Conservation (phyloP, 2,888 invertebrate species). For the Nephrotoma appendiculata region DNA sequence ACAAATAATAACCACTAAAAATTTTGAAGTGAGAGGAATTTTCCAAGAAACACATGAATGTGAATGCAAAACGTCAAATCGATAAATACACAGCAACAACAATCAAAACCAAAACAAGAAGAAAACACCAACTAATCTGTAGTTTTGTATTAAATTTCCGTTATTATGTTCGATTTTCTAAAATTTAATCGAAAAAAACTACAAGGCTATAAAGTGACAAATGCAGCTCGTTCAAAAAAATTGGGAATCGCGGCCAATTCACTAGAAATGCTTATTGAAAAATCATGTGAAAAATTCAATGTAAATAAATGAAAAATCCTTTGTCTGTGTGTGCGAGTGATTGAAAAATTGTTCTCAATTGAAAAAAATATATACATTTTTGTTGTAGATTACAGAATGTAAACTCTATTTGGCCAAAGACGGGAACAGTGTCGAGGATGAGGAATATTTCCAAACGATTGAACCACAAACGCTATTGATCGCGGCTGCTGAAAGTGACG, state of each 20-base stretch:
- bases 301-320: constrained; percentile 18
- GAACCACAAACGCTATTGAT: constrained; percentile 63
- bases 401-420: constrained; percentile 45
- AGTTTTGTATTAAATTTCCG: background rate
- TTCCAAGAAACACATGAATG: background rate
- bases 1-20: background rate
- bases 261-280: constrained; percentile 23
- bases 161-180: background rate
- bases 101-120: background rate
- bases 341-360: background rate
- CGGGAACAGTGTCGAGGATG: constrained; percentile 56
- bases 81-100: background rate
- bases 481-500: constrained; percentile 33
- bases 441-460: constrained; percentile 60
- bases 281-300: constrained; percentile 28
- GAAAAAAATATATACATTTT: background rate
- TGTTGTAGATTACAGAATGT: constrained; percentile 26
- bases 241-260: constrained; percentile 31
- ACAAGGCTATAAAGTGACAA: constrained; percentile 31
- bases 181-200: constrained; percentile 14
- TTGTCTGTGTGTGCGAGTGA: background rate
- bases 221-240: constrained; percentile 26
- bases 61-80: background rate
- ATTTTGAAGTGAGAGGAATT: background rate
- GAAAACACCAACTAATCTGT: background rate